phyloP scores from a whole-genome alignment of 2,797 vertebrate species.

The Chaetodon trifasciatus region DNA sequence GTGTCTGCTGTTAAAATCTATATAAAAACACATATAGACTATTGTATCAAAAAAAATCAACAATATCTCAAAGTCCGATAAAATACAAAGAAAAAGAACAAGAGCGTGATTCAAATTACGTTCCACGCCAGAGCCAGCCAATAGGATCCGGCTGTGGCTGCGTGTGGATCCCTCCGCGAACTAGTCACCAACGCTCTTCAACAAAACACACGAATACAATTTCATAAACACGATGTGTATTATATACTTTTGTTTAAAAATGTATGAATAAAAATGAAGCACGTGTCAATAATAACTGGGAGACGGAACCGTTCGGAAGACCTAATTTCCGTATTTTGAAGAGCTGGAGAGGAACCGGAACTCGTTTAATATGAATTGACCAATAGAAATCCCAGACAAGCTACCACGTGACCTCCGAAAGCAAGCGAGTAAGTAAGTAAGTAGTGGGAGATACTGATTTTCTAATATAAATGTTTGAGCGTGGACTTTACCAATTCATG shows the following conservation, averaged over 20 bases:
- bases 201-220: neutral
- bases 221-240: accelerated
- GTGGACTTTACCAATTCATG: too few relatives aligned
- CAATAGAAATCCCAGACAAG: conserved; percentile 65
- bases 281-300: accelerated
- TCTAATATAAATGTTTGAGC: too few relatives aligned
- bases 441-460: too few relatives aligned
- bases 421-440: too few relatives aligned
- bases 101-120: conserved; percentile 67
- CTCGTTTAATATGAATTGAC: conserved; percentile 81
- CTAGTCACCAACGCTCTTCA: neutral
- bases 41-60: neutral
- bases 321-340: conserved; percentile 61
- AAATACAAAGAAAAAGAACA: neutral
- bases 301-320: neutral
- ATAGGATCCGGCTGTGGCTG: neutral
- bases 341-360: conserved; percentile 14
- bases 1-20: neutral
- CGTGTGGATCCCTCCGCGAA: conserved; percentile 55
- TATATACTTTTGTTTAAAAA: accelerated
- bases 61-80: neutral
- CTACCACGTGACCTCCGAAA: conserved; percentile 59
- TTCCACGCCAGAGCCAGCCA: conserved; percentile 51
- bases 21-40: conserved; percentile 8
- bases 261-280: accelerated